Conservation (phyloP, 2,888 invertebrate genomes). For the Tortrix viridana region DNA sequence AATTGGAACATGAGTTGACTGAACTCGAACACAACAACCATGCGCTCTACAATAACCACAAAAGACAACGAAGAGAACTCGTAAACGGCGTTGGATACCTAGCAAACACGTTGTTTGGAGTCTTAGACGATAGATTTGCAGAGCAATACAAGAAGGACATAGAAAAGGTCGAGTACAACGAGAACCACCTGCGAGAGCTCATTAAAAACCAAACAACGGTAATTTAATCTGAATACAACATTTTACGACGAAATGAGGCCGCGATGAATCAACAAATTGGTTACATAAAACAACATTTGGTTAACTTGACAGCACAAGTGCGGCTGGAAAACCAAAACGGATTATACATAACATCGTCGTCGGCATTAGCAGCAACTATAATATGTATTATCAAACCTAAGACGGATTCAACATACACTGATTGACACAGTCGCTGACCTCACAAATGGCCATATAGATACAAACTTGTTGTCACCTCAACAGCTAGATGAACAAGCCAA, state of each 20-base stretch:
- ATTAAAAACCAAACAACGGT: constrained; percentile 2
- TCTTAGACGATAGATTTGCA: no score
- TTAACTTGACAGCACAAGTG: background rate
- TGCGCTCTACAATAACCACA: no score
- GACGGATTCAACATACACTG: constrained; percentile 5
- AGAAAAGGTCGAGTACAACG: no score
- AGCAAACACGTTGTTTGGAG: no score
- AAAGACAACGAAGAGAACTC: no score
- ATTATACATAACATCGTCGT: constrained; percentile 7
- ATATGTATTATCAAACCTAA: background rate
- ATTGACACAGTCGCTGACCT: background rate
- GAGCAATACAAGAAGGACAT: no score
- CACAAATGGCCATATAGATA: background rate
- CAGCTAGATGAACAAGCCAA: background rate
- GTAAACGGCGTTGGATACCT: no score
- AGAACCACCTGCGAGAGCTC: background rate
- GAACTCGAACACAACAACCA: no score
- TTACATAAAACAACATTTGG: background rate
- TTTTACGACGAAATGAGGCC: constrained; percentile 1
- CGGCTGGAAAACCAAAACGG: background rate
- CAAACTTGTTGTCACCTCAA: constrained; percentile 1
- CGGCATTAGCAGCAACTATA: constrained; percentile 2
- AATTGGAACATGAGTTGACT: no score
- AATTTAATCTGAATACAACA: constrained; percentile 2
- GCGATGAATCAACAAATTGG: background rate